Conservation (phyloP, 2,797 vertebrate genomes). For the Rhincodon typus region DNA sequence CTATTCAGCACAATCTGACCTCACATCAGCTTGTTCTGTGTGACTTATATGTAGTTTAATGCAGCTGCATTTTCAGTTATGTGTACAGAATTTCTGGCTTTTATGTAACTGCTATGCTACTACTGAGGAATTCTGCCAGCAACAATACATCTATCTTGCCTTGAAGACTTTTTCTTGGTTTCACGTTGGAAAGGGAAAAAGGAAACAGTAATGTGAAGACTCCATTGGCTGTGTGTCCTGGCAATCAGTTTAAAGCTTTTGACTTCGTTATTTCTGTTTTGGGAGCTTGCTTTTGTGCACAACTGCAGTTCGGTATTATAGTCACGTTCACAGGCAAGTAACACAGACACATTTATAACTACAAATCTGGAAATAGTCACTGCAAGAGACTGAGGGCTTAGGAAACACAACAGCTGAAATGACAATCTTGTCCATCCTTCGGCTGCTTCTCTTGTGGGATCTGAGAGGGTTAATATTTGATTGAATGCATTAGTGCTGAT, state of each 20-base stretch:
- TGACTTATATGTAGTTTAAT: neutral
- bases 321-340: neutral
- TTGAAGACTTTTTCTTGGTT: neutral
- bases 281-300: neutral
- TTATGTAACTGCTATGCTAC: neutral
- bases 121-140: neutral
- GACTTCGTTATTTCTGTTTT: neutral
- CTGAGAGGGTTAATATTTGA: too few species aligned
- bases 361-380: conserved; percentile 19
- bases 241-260: neutral
- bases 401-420: neutral
- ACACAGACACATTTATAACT: neutral
- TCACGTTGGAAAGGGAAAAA: neutral
- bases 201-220: neutral
- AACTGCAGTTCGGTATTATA: neutral
- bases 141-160: neutral
- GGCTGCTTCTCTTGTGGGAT: too few species aligned
- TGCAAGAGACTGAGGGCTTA: neutral
- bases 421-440: neutral
- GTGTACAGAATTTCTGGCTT: neutral
- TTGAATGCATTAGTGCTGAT: too few species aligned
- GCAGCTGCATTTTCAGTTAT: neutral
- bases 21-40: neutral
- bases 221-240: neutral
- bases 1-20: neutral